Percentiles rank a stretch among this genome's conserved stretches.
Conservation (phyloP, 1,140 invertebrate species). For the Cepaea nemoralis region DNA sequence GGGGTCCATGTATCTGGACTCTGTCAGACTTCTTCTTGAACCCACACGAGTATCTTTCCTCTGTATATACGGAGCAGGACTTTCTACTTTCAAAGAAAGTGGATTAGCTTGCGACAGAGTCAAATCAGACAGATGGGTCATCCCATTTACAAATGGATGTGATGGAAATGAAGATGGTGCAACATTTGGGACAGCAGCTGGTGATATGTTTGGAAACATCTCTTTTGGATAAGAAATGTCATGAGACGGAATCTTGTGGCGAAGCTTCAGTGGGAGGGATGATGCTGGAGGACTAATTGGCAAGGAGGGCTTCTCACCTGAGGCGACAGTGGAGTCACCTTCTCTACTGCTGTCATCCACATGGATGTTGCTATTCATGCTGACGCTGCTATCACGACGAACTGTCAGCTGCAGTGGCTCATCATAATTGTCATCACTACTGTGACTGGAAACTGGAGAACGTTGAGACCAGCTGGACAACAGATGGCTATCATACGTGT, state of each 20-base stretch:
- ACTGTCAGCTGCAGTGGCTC: constrained; percentile 53
- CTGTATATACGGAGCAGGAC: neutral
- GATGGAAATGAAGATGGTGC: constrained; percentile 17
- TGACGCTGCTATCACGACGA: constrained; percentile 39
- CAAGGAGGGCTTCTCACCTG: neutral
- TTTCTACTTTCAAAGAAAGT: constrained; percentile 53
- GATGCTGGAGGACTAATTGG: constrained; percentile 48
- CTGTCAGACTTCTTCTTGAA: neutral
- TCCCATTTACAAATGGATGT: constrained; percentile 54
- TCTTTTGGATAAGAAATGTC: constrained; percentile 24
- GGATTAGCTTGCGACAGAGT: constrained; percentile 59
- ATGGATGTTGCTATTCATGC: constrained; percentile 19
- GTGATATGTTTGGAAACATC: constrained; percentile 28
- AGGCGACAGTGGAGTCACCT: neutral
- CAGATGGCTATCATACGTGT: neutral
- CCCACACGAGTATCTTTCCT: neutral
- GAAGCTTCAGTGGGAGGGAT: constrained; percentile 61
- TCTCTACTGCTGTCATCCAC: constrained; percentile 35
- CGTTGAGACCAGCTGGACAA: constrained; percentile 11
- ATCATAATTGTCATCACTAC: constrained; percentile 43
- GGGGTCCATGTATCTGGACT: constrained; percentile 52
- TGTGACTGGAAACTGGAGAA: constrained; percentile 43
- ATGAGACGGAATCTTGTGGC: constrained; percentile 58
- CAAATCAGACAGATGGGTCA: constrained; percentile 67
- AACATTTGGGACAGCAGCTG: constrained; percentile 39